Conservation (phyloP, 2,888 invertebrate genomes). For the Lasius fuliginosus region DNA sequence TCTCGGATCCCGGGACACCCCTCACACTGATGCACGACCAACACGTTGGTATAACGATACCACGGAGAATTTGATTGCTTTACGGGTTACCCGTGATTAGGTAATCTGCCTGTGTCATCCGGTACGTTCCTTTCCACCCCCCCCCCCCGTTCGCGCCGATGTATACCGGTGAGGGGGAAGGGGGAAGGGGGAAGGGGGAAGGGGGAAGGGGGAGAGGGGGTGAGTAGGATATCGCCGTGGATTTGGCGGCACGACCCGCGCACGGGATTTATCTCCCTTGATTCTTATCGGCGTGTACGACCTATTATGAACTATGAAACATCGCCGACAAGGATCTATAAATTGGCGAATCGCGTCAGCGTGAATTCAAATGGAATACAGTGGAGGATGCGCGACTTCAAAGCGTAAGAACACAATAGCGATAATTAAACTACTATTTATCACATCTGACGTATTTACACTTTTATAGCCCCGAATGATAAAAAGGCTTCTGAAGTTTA, state of each 20-base stretch:
- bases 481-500: background rate
- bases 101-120: conserved; percentile 82
- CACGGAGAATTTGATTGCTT: conserved; percentile 84
- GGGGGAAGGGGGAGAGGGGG: background rate
- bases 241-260: conserved; percentile 66
- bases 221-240: conserved; percentile 59
- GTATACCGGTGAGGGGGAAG: too few relatives aligned
- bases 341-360: conserved; percentile 37
- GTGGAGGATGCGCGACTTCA: background rate
- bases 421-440: background rate
- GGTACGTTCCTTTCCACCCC: conserved; percentile 51
- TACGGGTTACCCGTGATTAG: conserved; percentile 84
- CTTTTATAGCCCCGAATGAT: background rate
- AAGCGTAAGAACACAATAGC: background rate
- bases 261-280: conserved; percentile 62
- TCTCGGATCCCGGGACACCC: conserved; percentile 53
- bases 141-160: conserved; percentile 29
- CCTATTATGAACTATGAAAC: conserved; percentile 65
- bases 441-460: background rate
- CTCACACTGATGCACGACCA: conserved; percentile 65
- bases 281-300: conserved; percentile 65
- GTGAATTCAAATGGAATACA: background rate
- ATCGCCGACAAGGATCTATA: conserved; percentile 51
- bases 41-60: conserved; percentile 76
- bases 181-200: background rate